phyloP scores from a whole-genome alignment of 2,888 invertebrate species.

The Limnephilus auricula region DNA sequence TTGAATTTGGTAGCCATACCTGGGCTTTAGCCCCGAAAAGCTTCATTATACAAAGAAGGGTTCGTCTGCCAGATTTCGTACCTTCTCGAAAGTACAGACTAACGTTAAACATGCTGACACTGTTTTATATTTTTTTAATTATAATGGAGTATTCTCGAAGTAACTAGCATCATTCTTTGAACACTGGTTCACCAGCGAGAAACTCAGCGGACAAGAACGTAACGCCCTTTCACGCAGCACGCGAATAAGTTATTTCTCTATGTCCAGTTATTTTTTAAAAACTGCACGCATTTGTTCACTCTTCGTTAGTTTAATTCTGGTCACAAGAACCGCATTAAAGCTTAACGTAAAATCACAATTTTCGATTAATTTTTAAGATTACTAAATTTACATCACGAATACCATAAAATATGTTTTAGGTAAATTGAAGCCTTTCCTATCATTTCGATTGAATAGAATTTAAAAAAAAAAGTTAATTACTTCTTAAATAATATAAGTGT shows the following conservation, averaged over 20 bases:
- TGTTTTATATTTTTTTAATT: neutral
- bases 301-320: too few relatives aligned
- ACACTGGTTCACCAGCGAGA: neutral
- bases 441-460: too few relatives aligned
- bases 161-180: neutral
- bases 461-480: too few relatives aligned
- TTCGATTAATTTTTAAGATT: too few relatives aligned
- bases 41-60: neutral
- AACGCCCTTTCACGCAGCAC: neutral
- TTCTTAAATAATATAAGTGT: too few relatives aligned
- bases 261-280: neutral
- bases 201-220: neutral
- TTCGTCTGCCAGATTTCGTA: too few relatives aligned
- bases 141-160: neutral
- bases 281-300: neutral
- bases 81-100: neutral
- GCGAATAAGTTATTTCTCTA: neutral
- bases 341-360: too few relatives aligned
- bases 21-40: neutral
- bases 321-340: neutral
- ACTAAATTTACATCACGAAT: too few relatives aligned
- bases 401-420: too few relatives aligned
- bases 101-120: too few relatives aligned
- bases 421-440: too few relatives aligned
- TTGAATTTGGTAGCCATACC: neutral